Percentiles rank a stretch among this genome's conserved stretches.
phyloP scores from a whole-genome alignment of 2,113 vertebrate genomes.

The Macrotis lagotis region DNA sequence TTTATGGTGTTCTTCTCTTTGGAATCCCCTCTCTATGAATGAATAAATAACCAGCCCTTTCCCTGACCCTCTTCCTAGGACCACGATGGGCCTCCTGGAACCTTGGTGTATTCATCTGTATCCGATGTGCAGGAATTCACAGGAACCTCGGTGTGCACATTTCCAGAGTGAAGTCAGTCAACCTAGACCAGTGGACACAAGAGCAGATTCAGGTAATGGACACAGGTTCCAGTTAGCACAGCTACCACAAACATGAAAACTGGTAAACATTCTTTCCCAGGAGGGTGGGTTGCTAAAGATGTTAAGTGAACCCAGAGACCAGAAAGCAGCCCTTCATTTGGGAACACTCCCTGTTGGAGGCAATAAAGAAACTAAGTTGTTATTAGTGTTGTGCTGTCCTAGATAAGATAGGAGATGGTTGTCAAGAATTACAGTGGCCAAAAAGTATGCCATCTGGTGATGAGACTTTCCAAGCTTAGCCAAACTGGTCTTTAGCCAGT shows the following conservation, averaged over 20 bases:
- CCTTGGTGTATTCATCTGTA: conserved; percentile 97
- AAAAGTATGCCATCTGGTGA: not conserved
- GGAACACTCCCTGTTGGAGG: not conserved
- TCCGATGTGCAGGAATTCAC: conserved; percentile 98
- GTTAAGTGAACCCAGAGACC: not conserved
- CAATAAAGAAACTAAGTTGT: not conserved
- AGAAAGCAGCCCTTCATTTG: not conserved
- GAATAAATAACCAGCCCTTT: not conserved
- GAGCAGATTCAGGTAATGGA: conserved; percentile 96
- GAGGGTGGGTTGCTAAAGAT: not conserved
- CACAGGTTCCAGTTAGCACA: rapidly evolving
- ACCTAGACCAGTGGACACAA: conserved; percentile 98
- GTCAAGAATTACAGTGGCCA: not conserved
- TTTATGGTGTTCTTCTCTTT: conserved; percentile 18
- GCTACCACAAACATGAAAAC: not conserved
- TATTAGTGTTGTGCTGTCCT: not conserved
- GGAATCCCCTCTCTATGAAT: not conserved
- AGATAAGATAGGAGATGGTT: not conserved
- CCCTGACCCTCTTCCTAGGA: conserved; percentile 82
- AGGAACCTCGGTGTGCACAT: conserved; percentile 98
- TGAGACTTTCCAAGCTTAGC: not conserved
- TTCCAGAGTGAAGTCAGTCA: conserved; percentile 98
- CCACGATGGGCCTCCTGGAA: conserved; percentile 99
- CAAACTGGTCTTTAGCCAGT: not conserved
- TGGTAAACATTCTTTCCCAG: not conserved